A percentile compares a stretch with the other conserved stretches of the same genome.
Conservation (phyloP, 2,113 vertebrate species). For the Peromyscus polionotus region DNA sequence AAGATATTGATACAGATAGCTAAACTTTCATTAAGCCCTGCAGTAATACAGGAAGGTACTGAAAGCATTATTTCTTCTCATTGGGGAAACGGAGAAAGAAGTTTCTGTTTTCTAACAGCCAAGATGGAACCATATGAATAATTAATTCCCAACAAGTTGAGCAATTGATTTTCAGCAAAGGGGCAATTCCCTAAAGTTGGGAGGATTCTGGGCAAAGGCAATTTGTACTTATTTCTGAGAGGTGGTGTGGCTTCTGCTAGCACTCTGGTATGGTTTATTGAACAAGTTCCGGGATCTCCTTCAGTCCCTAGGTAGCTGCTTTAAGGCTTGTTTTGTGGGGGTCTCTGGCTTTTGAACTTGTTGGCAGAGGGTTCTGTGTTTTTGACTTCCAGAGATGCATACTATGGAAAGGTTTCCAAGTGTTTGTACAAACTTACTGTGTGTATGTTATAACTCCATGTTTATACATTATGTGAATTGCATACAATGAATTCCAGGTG, state of each 20-base stretch:
- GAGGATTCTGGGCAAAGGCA: conserved; percentile 16
- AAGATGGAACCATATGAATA: neutral
- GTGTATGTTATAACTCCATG: conserved; percentile 36
- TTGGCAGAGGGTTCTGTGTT: conserved; percentile 36
- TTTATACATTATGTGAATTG: conserved; percentile 52
- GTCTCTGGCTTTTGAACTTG: conserved; percentile 35
- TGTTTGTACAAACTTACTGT: conserved; percentile 60
- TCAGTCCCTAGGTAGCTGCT: neutral
- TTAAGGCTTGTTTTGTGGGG: neutral
- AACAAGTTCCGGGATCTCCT: neutral
- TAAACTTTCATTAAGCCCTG: conserved; percentile 5
- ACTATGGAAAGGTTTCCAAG: conserved; percentile 40
- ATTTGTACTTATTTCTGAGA: neutral
- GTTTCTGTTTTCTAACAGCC: conserved; percentile 19
- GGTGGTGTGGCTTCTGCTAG: neutral
- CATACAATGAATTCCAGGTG: conserved; percentile 73
- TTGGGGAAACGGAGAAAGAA: conserved; percentile 24
- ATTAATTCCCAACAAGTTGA: conserved; percentile 48
- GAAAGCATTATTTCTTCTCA: neutral
- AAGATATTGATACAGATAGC: neutral
- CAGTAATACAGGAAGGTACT: neutral
- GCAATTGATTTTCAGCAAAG: conserved; percentile 29
- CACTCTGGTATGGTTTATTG: neutral
- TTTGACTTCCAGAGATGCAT: conserved; percentile 51
- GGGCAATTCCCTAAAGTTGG: neutral